Conservation (phyloP, 2,797 vertebrate species). For the Pyrocephalus nanus region DNA sequence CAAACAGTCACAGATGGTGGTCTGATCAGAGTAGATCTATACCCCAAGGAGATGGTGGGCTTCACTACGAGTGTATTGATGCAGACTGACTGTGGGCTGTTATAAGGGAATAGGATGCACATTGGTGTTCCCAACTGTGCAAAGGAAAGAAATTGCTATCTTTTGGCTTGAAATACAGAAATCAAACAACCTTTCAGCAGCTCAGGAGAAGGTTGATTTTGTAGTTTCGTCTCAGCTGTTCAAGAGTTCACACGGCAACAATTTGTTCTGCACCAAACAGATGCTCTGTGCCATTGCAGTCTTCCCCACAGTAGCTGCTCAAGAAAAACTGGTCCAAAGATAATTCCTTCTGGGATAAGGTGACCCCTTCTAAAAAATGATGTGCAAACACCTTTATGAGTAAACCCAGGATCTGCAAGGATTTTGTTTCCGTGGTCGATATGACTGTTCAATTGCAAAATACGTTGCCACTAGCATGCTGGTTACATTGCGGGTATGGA, state of each 20-base stretch:
- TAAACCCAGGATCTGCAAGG: not conserved
- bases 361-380: not conserved
- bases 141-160: not conserved
- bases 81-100: not conserved
- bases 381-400: not conserved
- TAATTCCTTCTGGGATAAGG: not conserved
- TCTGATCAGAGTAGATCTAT: not conserved
- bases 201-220: not conserved
- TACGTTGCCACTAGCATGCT: not conserved
- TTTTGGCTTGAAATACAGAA: not conserved
- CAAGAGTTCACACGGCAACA: rapidly evolving
- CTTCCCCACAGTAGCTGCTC: not conserved
- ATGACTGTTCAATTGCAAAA: not conserved
- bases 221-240: not conserved
- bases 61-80: not conserved
- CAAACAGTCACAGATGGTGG: not conserved
- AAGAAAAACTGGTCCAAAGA: not conserved
- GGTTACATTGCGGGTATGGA: not conserved
- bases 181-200: not conserved
- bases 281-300: not conserved
- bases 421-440: not conserved
- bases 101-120: not conserved
- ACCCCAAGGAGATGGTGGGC: not conserved
- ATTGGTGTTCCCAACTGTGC: not conserved
- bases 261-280: not conserved